Evolutionary conservation across 2,888 invertebrate species (phyloP), one percentile per base, ranked within the genome.

Genomic region (Theristus sp.): DNA sequence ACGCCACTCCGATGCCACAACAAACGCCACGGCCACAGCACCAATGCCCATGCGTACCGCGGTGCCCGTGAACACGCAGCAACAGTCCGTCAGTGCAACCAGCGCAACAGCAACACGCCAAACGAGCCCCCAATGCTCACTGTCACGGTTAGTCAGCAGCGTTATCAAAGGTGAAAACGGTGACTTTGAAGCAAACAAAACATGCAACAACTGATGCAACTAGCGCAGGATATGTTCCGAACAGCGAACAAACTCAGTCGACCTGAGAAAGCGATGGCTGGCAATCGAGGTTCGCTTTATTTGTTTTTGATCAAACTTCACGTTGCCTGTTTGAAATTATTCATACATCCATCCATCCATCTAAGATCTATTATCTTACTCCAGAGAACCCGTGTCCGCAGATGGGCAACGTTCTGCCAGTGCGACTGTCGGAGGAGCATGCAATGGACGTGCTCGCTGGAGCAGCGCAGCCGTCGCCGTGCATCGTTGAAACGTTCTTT

Each of bases 231-330:
- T 73, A 93, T 96, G 88, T 94, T 96, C 81, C 81, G 86, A 60
- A 88, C 86, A 64, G 91, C 94, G 49, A 94, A 94, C 75, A 86
- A 88, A 72, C 91, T 96, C 59, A 93, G 93, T 1, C 79, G 93
- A 66, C 90, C 91, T 0, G 94, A 96, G 75, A 96, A 96, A 74
- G 91, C 93, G 60, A 94, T 96, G 90, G 93, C 93, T 58, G 96
- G 94, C n/a, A 87, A 89, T 13, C 83, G 93, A 76, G 88, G 86
- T 86, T 74, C 13, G 54, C 46, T 27, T 13, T 49, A 27, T 54
- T 54, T 6, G 26, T 54, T 63, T 47, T 63, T 54, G 6, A 29
- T 64, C 13, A 22, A 28, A 49, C 17, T 27, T 38, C n/a, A n/a
- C n/a, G n/a, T n/a, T n/a, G n/a, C 60, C 30, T 59, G 46, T 56